Percentiles rank a stretch among this genome's conserved stretches.
These are phyloP conservation scores for Archivesica marissinica DNA, from an alignment of 1,140 invertebrate species.

Conservation along the genomic window DNA sequence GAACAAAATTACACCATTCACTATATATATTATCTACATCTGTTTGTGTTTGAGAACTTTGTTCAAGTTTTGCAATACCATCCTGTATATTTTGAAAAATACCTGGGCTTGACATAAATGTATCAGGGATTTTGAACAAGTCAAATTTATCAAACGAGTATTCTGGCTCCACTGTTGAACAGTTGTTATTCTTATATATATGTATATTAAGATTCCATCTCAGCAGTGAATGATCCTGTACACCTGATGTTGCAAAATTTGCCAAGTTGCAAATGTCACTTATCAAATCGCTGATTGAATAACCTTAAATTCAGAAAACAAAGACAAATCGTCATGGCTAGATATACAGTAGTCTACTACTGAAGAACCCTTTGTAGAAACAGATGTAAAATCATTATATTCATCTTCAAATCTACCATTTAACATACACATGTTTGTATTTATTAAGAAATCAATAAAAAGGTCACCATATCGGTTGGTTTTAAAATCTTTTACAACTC, in stretches of 20 bases:
- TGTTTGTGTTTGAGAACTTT: neutral
- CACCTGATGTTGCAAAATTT: neutral
- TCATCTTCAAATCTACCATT: conserved; percentile 51
- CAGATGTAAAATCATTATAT: conserved; percentile 52
- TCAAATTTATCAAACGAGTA: conserved; percentile 15
- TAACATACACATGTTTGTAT: conserved; percentile 60
- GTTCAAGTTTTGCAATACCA: neutral
- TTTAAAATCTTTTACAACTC: conserved; percentile 48
- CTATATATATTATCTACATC: neutral
- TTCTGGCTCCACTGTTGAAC: neutral
- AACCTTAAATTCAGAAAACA: conserved; percentile 31
- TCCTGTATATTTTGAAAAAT: neutral
- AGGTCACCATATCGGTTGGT: conserved; percentile 56
- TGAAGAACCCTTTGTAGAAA: conserved; percentile 49
- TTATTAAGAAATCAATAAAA: conserved; percentile 62
- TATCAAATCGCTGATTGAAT: conserved; percentile 16
- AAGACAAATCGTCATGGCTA: conserved; percentile 21
- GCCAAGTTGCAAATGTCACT: neutral
- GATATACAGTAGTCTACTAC: conserved; percentile 63
- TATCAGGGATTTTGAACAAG: neutral
- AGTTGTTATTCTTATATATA: neutral
- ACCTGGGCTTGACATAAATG: neutral
- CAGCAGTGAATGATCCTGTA: conserved; percentile 12
- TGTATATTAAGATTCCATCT: neutral
- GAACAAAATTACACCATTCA: neutral